Base-by-base conservation (phyloP, 2,797 vertebrate genomes). In the Atherinosoma microstoma region DNA sequence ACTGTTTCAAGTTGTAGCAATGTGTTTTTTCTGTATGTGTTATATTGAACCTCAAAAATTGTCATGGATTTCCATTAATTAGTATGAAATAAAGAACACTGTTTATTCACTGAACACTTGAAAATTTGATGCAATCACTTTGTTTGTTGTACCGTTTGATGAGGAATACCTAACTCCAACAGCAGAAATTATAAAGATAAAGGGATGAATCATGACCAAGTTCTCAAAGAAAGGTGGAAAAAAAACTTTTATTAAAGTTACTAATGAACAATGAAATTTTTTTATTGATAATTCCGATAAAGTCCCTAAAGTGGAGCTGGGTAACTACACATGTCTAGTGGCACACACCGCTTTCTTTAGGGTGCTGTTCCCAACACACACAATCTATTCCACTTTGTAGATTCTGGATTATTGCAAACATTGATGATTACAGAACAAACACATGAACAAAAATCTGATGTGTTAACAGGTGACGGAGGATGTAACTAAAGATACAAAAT, bases 41-140 rank as follows among this genome's bases (percentile, higher is more conserved):
- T 79, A 89, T 93, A 89, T 86, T 93, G 88, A 92, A 91, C 76
- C 80, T 91, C 79, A 83, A n/a, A 87, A 84, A 76, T 88, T 91
- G 87, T 87, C 84, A 78, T 88, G 78, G 78, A 90, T 80, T 91
- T 90, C 45, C 83, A 85, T 78, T 32, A 72, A 88, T 87, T 89
- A 85, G 83, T 92, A 94, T 90, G 78, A 89, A 94, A 94, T 93
- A 93, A 94, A 94, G 84, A 88, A 86, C 56, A 75, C 59, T 91
- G 81, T 88, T 90, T 89, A 83, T 89, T 92, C 59, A 40, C 89
- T 86, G 72, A 79, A 66, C 62, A 58, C 58, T 79, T 84, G 53
- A 71, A 47, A 73, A 51, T 22, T 15, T 47, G 38, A 70, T 79
- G 45, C 58, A 34, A 5, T 67, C 30, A 18, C 30, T 73, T 68